phyloP scores from a whole-genome alignment of 2,113 vertebrate genomes.

The Petrocephalus zakoni region DNA sequence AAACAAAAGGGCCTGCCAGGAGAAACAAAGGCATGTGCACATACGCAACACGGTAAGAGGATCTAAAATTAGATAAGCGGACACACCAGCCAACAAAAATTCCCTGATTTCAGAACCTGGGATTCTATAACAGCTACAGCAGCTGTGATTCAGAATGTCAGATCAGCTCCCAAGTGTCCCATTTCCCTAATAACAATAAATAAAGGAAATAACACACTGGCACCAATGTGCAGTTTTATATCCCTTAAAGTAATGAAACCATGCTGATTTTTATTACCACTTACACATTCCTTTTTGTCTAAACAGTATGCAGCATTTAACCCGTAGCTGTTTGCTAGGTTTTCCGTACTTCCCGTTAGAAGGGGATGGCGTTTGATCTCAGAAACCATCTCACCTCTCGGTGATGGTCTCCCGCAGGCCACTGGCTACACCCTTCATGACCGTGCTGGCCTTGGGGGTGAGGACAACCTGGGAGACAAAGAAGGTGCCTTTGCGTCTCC shows the following conservation, averaged over 20 bases:
- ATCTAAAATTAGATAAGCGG: neutral
- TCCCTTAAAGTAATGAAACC: neutral
- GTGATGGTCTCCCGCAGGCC: slow-evolving; percentile 97
- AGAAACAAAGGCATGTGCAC: neutral
- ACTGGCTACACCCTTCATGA: slow-evolving; percentile 91
- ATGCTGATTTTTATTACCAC: neutral
- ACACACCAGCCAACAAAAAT: neutral
- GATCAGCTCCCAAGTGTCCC: slow-evolving; percentile 20
- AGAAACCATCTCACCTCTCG: slow-evolving; percentile 71
- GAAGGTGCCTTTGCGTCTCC: slow-evolving; percentile 93
- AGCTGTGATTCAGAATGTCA: slow-evolving; percentile 25
- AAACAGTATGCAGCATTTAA: neutral
- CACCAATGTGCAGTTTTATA: neutral
- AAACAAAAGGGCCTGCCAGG: neutral
- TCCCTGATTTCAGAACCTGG: neutral
- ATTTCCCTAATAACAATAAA: slow-evolving; percentile 3
- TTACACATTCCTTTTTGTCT: neutral
- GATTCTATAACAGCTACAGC: neutral
- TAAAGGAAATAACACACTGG: slow-evolving; percentile 15
- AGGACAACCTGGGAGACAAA: slow-evolving; percentile 97
- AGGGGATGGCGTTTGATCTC: neutral
- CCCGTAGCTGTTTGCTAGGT: neutral
- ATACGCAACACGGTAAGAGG: neutral
- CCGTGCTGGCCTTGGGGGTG: slow-evolving; percentile 93
- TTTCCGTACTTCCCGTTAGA: neutral